Evolutionary conservation across 2,113 vertebrate genomes (phyloP).

Genomic region (Vulpes ferrilata): DNA sequence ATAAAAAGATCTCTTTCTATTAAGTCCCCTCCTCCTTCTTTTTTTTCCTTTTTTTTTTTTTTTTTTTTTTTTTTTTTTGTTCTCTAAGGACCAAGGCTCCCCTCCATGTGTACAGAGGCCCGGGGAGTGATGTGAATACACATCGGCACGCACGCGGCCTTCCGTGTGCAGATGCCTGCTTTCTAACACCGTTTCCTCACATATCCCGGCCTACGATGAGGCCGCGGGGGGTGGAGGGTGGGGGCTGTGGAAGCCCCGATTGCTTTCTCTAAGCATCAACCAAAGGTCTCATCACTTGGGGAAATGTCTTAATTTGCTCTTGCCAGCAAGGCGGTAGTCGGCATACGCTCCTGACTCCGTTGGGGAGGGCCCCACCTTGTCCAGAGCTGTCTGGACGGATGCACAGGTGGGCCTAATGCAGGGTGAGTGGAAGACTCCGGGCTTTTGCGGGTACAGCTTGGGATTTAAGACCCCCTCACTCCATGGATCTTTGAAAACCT

Average conservation of each 20-base stretch:
- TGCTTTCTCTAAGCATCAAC: conserved; percentile 64
- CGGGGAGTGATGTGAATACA: conserved; percentile 63
- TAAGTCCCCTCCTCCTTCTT: conserved; percentile 80
- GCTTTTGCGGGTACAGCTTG: not conserved
- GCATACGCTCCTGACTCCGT: not conserved
- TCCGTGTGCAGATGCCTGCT: conserved; percentile 77
- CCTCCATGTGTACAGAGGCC: conserved; percentile 2
- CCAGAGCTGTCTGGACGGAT: conserved; percentile 32
- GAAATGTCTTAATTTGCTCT: conserved; percentile 75
- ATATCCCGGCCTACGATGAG: fast-evolving
- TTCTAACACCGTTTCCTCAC: conserved; percentile 32
- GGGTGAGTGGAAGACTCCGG: fast-evolving
- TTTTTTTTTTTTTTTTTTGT: conserved; percentile 22
- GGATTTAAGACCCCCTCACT: not conserved
- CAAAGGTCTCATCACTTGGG: conserved; percentile 72
- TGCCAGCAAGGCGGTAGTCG: not conserved
- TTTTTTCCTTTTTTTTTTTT: not conserved
- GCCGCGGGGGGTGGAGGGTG: fast-evolving
- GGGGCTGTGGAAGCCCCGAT: not conserved
- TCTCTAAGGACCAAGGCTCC: conserved; percentile 79
- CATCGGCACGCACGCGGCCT: conserved; percentile 74
- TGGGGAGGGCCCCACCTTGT: conserved; percentile 17
- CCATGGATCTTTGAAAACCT: not conserved
- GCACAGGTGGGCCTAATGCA: conserved; percentile 10
- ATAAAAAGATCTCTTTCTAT: conserved; percentile 97